phyloP scores from a whole-genome alignment of 2,888 invertebrate species.

The Pachycephus smyrnensis region DNA sequence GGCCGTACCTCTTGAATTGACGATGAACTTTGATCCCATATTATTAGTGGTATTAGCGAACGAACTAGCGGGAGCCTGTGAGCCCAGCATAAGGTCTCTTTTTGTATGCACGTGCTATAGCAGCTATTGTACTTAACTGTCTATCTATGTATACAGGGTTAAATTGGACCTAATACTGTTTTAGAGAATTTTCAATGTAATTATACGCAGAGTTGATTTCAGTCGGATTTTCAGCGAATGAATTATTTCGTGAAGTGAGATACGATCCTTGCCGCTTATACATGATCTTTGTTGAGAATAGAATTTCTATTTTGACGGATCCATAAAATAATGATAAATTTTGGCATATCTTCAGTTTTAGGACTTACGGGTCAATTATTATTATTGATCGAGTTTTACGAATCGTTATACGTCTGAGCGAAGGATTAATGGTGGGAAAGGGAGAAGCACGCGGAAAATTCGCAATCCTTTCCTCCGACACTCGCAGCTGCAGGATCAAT shows the following conservation, averaged over 20 bases:
- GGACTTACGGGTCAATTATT: too few relatives aligned
- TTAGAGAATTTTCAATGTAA: not conserved
- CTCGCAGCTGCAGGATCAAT: too few relatives aligned
- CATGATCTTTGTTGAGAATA: too few relatives aligned
- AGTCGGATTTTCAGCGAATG: too few relatives aligned
- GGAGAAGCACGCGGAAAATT: too few relatives aligned
- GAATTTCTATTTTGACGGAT: too few relatives aligned
- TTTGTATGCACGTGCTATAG: not conserved
- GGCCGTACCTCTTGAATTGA: not conserved
- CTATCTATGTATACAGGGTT: not conserved
- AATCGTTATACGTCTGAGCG: not conserved
- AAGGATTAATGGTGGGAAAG: too few relatives aligned
- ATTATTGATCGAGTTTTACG: not conserved
- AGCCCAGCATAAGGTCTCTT: not conserved
- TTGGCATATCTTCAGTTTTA: too few relatives aligned
- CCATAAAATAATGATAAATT: too few relatives aligned
- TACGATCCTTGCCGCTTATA: too few relatives aligned
- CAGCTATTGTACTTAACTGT: not conserved
- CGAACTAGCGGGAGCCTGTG: not conserved
- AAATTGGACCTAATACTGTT: not conserved
- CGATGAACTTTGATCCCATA: not conserved
- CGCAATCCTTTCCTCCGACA: too few relatives aligned
- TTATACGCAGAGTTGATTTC: not conserved
- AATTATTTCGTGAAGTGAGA: too few relatives aligned
- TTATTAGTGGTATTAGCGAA: not conserved